Conservation (phyloP, 2,888 invertebrate genomes). For the Yponomeuta cagnagella region DNA sequence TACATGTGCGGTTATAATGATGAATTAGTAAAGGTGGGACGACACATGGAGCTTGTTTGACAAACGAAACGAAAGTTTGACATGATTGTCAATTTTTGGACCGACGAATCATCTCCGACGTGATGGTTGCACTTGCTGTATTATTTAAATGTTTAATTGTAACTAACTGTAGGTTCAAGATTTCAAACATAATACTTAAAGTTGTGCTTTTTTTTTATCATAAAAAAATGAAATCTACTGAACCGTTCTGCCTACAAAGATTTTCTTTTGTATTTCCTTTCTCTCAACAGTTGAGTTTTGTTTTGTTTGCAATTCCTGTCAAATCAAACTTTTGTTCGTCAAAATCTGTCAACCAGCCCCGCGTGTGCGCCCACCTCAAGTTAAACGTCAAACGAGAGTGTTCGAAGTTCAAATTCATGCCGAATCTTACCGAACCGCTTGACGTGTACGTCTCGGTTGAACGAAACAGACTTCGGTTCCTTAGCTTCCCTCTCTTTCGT, state of each 20-base stretch:
- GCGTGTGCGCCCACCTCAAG: not conserved
- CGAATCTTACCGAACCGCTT: conserved; percentile 87
- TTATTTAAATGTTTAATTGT: no score
- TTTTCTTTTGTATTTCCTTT: no score
- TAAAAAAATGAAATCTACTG: no score
- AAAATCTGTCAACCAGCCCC: conserved; percentile 5
- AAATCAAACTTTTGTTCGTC: conserved; percentile 2
- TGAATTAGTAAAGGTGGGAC: not conserved
- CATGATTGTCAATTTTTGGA: no score
- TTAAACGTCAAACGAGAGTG: not conserved
- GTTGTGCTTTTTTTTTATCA: no score
- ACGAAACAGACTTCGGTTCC: conserved; percentile 84
- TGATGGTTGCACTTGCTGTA: no score
- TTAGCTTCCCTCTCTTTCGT: conserved; percentile 64
- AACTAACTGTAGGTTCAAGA: no score
- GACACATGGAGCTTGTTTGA: not conserved
- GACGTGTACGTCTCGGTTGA: conserved; percentile 93
- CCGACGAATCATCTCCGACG: no score
- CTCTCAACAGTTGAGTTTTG: not conserved
- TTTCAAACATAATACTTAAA: no score
- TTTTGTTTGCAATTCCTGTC: not conserved
- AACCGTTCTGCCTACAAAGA: no score
- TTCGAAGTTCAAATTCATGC: not conserved
- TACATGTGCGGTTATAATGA: not conserved
- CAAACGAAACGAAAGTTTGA: not conserved